Evolutionary conservation across 1,140 invertebrate species (phyloP), one percentile per base, ranked within the genome.

Genomic region (Pseudobourletiella spinata): DNA sequence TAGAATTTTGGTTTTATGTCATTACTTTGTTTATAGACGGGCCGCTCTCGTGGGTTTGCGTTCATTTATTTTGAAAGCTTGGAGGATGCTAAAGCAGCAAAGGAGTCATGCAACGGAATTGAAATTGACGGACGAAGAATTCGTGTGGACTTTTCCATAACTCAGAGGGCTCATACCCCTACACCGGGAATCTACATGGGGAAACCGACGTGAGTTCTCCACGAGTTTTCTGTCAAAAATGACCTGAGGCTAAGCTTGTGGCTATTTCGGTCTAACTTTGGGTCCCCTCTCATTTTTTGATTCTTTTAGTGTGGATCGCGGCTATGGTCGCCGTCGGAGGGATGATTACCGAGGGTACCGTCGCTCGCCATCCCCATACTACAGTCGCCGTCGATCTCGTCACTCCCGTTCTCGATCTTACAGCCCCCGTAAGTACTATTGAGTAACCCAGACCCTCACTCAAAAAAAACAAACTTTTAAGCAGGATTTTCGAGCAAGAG

Each of bases 171-270:
- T 22, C 95, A 98, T 74, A 96, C 94, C 2, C 95, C 95, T 8
- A 98, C 95, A 16, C 95, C 95, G 32, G 95, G 95, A 52, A 89
- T 98, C 66, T 99, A 99, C 72, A 93, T 97, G 86, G 95, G 95
- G 43, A 91, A 91, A 77, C 89, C 91, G 0, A 92, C 91, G 82
- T 85, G 76, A 78, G 81, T 58, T n/a, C n/a, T n/a, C n/a, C n/a
- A n/a, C n/a, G n/a, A n/a, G n/a, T n/a, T n/a, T n/a, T n/a, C n/a
- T n/a, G n/a, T n/a, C n/a, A n/a, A n/a, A n/a, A n/a, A n/a, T n/a
- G n/a, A n/a, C n/a, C n/a, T n/a, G n/a, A n/a, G n/a, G n/a, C n/a
- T n/a, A n/a, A n/a, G n/a, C n/a, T n/a, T n/a, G n/a, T n/a, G n/a
- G n/a, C n/a, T n/a, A n/a, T n/a, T n/a, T n/a, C n/a, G n/a, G n/a